These are phyloP conservation scores for Suncus etruscus DNA, from an alignment of 2,113 vertebrate species.

Conservation along the genomic window DNA sequence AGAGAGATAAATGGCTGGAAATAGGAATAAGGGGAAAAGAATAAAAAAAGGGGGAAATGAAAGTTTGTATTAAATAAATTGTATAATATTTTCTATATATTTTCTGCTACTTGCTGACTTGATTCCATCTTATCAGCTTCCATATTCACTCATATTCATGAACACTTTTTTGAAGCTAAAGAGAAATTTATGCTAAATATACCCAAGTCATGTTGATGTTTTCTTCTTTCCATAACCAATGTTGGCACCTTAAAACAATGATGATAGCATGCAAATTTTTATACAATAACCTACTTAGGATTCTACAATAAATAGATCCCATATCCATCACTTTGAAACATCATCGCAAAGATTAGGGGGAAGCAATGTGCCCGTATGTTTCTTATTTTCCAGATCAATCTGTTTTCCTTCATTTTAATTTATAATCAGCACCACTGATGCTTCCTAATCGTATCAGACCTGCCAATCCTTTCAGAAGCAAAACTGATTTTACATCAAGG, in stretches of 20 bases:
- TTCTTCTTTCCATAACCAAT: slow-evolving; percentile 62
- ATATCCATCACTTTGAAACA: slow-evolving; percentile 63
- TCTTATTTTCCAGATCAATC: slow-evolving; percentile 82
- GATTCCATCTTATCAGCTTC: not conserved
- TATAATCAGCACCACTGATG: slow-evolving; percentile 82
- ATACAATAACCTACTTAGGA: slow-evolving; percentile 64
- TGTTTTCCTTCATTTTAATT: slow-evolving; percentile 84
- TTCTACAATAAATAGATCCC: slow-evolving; percentile 69
- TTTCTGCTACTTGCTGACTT: not conserved
- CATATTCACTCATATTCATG: not conserved
- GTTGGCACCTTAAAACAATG: slow-evolving; percentile 66
- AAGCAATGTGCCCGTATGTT: slow-evolving; percentile 73
- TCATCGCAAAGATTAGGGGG: slow-evolving; percentile 52
- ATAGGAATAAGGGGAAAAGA: not conserved
- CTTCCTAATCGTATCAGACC: slow-evolving; percentile 82
- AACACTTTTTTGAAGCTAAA: slow-evolving; percentile 13
- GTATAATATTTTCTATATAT: not conserved
- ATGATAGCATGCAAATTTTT: slow-evolving; percentile 68
- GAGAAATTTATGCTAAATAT: not conserved
- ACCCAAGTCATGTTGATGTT: slow-evolving; percentile 46
- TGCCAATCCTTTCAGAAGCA: slow-evolving; percentile 81
- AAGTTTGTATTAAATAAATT: not conserved
- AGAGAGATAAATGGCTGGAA: not conserved
- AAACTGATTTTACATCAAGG: slow-evolving; percentile 81
- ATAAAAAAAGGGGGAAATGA: not conserved